These are phyloP conservation scores for Cinclus cinclus DNA, from an alignment of 2,113 vertebrate genomes.

Conservation along the genomic window DNA sequence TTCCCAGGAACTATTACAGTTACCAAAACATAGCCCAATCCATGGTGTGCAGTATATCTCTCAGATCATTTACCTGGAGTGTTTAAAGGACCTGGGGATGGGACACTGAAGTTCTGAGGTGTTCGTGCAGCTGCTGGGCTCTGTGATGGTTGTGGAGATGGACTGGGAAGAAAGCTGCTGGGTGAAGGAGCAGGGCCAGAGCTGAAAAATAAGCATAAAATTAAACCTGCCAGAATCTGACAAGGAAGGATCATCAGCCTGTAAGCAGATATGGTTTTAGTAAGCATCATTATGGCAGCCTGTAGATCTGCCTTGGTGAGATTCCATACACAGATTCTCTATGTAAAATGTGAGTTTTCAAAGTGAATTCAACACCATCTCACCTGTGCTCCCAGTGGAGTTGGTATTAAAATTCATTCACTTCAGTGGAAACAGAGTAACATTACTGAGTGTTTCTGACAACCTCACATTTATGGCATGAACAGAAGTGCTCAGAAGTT, in stretches of 20 bases:
- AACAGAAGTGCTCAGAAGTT: background rate
- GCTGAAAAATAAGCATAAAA: conserved; percentile 66
- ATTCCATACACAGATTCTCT: background rate
- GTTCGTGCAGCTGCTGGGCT: conserved; percentile 90
- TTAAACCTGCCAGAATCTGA: background rate
- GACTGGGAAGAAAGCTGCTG: conserved; percentile 95
- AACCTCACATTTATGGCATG: background rate
- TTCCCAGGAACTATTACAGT: background rate
- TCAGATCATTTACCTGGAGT: conserved; percentile 85
- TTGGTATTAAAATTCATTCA: background rate
- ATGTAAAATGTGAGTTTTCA: background rate
- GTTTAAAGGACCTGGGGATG: conserved; percentile 93
- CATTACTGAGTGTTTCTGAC: background rate
- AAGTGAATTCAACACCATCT: background rate
- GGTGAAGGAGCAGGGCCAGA: conserved; percentile 94
- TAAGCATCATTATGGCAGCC: background rate
- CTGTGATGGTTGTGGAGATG: conserved; percentile 94
- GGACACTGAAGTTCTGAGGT: conserved; percentile 92
- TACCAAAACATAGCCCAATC: background rate
- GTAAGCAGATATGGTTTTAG: background rate
- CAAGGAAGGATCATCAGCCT: background rate
- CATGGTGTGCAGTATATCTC: background rate
- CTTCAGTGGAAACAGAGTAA: background rate
- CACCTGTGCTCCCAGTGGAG: background rate
- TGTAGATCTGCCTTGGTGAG: background rate